Conservation (phyloP, 2,113 vertebrate species). For the Odocoileus virginianus region DNA sequence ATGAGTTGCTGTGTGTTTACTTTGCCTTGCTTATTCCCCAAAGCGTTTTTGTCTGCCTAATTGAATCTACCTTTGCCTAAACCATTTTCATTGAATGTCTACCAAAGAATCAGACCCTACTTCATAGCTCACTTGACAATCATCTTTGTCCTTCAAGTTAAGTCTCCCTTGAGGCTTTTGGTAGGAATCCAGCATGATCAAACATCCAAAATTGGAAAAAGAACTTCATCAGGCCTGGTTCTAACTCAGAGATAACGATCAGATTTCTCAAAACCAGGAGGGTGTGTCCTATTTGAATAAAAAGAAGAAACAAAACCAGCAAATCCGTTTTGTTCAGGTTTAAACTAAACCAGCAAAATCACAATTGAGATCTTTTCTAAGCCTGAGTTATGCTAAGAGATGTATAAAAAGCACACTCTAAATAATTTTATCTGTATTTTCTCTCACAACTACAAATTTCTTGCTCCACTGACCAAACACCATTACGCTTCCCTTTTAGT, state of each 20-base stretch:
- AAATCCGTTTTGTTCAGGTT: slow-evolving; percentile 57
- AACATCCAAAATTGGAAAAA: slow-evolving; percentile 24
- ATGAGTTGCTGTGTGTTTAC: slow-evolving; percentile 25
- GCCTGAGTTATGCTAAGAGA: slow-evolving; percentile 27
- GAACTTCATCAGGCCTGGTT: not conserved
- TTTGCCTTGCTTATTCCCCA: not conserved
- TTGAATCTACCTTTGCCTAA: slow-evolving; percentile 38
- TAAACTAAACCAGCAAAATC: slow-evolving; percentile 70
- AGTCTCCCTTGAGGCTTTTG: slow-evolving; percentile 36
- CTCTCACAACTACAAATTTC: slow-evolving; percentile 51
- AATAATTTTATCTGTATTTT: slow-evolving; percentile 70
- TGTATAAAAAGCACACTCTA: slow-evolving; percentile 54
- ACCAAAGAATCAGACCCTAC: not conserved
- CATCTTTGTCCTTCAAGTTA: slow-evolving; percentile 43
- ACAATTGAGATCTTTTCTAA: slow-evolving; percentile 61
- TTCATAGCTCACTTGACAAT: slow-evolving; percentile 37
- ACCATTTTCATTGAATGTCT: slow-evolving; percentile 10
- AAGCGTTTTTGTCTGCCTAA: slow-evolving; percentile 24
- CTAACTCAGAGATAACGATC: slow-evolving; percentile 47
- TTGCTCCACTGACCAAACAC: slow-evolving; percentile 67
- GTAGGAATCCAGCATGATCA: slow-evolving; percentile 30
- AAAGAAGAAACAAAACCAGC: slow-evolving; percentile 56
- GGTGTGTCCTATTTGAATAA: slow-evolving; percentile 58
- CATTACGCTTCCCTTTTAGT: slow-evolving; percentile 43
- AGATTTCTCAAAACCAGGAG: slow-evolving; percentile 57